Base-by-base conservation (phyloP, 1,140 invertebrate species). In the Danaus melanippus region DNA sequence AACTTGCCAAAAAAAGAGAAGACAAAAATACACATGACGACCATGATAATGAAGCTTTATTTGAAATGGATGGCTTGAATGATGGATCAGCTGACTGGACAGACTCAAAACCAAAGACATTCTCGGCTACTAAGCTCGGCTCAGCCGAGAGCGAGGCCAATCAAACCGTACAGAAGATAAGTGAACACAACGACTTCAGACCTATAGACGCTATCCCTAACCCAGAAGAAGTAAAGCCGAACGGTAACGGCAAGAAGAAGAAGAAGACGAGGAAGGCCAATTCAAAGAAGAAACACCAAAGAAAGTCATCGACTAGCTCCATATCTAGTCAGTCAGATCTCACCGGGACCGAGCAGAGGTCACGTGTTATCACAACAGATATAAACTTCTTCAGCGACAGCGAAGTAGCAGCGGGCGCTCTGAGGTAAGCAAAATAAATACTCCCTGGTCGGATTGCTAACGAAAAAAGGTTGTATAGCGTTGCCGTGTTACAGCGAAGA, bases 381-480 rank as follows among this genome's bases (percentile, higher is more conserved):
- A 77, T 84, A 53, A 73, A 83, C 76, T 97, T 97, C 79, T 97
- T 96, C 77, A 97, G 96, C 78, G 96, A 98, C 69, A 95, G 94
- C 0, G 96, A 98, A 87, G 86, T 95, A 17, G 92, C 91, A 11
- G 90, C 90, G 12, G 74, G 74, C 9, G 86, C 64, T 77, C 80
- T 85, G 56, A 91, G 91, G 93, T 93, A 77, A 88, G 88, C 71
- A 10, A 10, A 46, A 50, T 50, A 41, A 12, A 8, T 50, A 12
- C 9, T 41, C 40, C 8, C 32, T 21, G 15, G 46, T 17, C 12
- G 44, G 46, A 46, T 21, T 42, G 12, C 41, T 12, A 53, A 9
- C 9, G 40, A 43, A 12, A 9, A 46, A 46, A 45, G 41, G 21
- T 58, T 60, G 63, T 44, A 65, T 57, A 46, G 47, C 48, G 56